Evolutionary conservation across 1,140 invertebrate genomes (phyloP), one percentile per base, ranked within the genome.

Genomic region (Philaenus spumarius): DNA sequence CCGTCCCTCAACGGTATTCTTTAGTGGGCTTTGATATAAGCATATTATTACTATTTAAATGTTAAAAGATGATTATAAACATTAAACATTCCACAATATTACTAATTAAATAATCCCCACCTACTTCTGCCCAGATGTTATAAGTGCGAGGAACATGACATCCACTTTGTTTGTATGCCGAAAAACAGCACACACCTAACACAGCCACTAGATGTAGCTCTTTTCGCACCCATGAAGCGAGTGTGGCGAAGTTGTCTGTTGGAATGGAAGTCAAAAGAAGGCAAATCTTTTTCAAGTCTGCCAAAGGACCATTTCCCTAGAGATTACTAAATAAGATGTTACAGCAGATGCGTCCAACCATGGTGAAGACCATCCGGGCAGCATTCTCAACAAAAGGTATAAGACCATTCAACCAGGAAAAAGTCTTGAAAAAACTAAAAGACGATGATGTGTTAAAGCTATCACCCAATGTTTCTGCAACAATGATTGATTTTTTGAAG

Each of bases 201-300:
- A 19, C 73, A 77, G 55, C 72, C 74, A 4, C 55, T 77, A 17
- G 72, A 77, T 62, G 68, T 74, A n/a, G 67, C 68, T 17, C 66
- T 71, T 34, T 73, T 71, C 62, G 23, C 58, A 6, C 66, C 71
- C 11, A 48, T 76, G 56, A 75, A 74, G 52, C 65, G 50, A 14
- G 61, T 53, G 17, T 76, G 73, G 75, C 59, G 68, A 55, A 59
- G 65, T 47, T 66, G 75, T 46, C 58, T 76, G 37, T 52, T 48
- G 19, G 46, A 60, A 50, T 69, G 59, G 72, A 72, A 65, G 66
- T 20, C 54, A 19, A 51, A 50, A 30, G 11, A n/a, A 35, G 14
- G 23, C n/a, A 39, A 30, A 15, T 22, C 34, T 14, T 54, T 40
- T 30, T 30, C 6, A 48, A 53, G 23, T 42, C 20, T 59, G 11